These are phyloP conservation scores for Hydrotaea diabolus DNA, from an alignment of 2,888 invertebrate species.

Conservation along the genomic window DNA sequence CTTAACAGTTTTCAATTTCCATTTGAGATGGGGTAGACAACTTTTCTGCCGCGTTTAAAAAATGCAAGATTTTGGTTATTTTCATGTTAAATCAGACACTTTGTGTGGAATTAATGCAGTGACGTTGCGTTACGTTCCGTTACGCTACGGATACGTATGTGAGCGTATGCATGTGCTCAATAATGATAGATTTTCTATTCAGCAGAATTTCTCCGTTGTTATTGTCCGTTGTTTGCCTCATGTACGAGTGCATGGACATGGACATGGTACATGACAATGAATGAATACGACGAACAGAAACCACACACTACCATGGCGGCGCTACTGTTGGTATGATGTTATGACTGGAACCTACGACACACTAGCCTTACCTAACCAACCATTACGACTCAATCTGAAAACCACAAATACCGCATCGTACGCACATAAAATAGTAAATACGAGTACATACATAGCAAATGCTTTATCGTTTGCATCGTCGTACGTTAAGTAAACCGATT, in stretches of 20 bases:
- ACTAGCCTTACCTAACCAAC: too few species aligned
- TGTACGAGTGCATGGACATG: neutral
- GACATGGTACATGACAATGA: constrained; percentile 26
- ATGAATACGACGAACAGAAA: neutral
- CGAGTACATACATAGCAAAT: too few species aligned
- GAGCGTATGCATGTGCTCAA: too few species aligned
- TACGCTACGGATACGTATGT: too few species aligned
- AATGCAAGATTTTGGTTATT: neutral
- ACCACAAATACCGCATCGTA: neutral
- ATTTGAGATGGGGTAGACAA: too few species aligned
- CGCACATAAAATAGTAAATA: constrained; percentile 23
- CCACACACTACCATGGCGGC: neutral
- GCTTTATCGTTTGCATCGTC: neutral
- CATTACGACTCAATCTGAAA: neutral
- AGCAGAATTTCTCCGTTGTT: too few species aligned
- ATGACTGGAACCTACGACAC: neutral
- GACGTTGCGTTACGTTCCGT: too few species aligned
- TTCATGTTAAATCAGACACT: neutral
- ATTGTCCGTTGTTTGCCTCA: too few species aligned
- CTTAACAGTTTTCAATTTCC: too few species aligned
- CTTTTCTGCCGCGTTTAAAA: neutral
- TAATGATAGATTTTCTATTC: too few species aligned
- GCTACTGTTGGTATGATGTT: neutral
- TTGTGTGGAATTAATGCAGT: neutral
- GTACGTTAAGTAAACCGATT: neutral